Conservation (phyloP, 2,888 invertebrate species). For the Hesperia comma region DNA sequence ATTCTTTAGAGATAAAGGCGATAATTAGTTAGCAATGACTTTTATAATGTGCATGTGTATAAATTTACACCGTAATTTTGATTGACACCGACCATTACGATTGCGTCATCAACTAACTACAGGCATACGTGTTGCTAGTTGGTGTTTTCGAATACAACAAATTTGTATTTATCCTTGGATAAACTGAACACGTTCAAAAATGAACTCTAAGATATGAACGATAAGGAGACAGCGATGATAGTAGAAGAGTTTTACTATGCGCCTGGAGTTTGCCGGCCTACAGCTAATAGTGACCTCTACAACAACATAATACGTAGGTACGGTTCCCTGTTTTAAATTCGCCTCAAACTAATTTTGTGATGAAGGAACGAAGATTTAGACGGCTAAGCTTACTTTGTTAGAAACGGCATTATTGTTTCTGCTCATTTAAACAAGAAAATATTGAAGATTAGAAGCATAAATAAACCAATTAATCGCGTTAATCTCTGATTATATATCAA, state of each 20-base stretch:
- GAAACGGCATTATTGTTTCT: too few relatives aligned
- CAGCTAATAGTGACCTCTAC: conserved; percentile 48
- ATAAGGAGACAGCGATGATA: conserved; percentile 15
- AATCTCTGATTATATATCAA: background rate
- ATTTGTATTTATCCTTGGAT: conserved; percentile 42
- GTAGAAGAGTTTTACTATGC: background rate
- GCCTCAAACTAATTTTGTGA: conserved; percentile 17
- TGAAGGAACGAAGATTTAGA: background rate
- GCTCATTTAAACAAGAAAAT: too few relatives aligned
- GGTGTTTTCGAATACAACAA: conserved; percentile 47
- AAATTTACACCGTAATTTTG: conserved; percentile 80
- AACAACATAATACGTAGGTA: conserved; percentile 31
- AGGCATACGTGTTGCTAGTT: conserved; percentile 51
- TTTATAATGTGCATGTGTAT: conserved; percentile 56
- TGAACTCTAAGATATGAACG: conserved; percentile 39
- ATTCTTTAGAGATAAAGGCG: conserved; percentile 50
- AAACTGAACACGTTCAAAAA: conserved; percentile 40
- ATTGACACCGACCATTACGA: conserved; percentile 83
- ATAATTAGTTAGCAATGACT: conserved; percentile 54
- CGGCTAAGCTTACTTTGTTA: background rate
- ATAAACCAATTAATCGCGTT: background rate
- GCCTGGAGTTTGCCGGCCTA: conserved; percentile 42
- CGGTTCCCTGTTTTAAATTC: conserved; percentile 27
- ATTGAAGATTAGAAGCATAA: background rate
- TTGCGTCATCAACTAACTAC: conserved; percentile 79